Evolutionary conservation across 2,888 invertebrate genomes (phyloP).

Genomic region (Drosophila cognata): DNA sequence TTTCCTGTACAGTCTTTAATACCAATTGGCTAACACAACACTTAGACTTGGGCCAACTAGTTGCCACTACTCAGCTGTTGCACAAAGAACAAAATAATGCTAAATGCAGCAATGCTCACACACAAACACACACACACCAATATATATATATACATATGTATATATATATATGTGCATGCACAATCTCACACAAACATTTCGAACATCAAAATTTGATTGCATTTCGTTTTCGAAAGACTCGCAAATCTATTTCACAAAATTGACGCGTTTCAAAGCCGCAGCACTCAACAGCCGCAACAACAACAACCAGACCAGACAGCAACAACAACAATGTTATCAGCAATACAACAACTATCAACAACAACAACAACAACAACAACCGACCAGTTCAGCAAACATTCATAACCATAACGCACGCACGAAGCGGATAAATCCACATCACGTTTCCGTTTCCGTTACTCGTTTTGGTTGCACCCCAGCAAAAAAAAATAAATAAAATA

Average conservation of each 20-base stretch:
- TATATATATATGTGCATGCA: not conserved
- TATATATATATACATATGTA: not conserved
- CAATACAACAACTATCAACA: constrained; percentile 14
- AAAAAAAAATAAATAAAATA: constrained; percentile 1
- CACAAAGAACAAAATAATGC: constrained; percentile 15
- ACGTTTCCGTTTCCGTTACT: constrained; percentile 46
- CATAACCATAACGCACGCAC: constrained; percentile 63
- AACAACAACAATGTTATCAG: constrained; percentile 19
- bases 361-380: constrained; percentile 19
- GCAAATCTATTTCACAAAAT: constrained; percentile 37
- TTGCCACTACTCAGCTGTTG: constrained; percentile 21
- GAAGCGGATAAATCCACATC: constrained; percentile 54
- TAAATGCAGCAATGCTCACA: constrained; percentile 31
- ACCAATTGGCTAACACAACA: constrained; percentile 49
- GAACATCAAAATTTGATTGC: constrained; percentile 52
- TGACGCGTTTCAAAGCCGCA: constrained; percentile 53
- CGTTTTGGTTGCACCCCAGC: constrained; percentile 44
- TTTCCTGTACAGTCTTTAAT: constrained; percentile 6
- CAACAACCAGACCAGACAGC: constrained; percentile 13
- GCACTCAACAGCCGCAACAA: constrained; percentile 43
- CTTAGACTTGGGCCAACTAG: constrained; percentile 12
- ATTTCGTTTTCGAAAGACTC: constrained; percentile 33
- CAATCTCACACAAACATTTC: constrained; percentile 4
- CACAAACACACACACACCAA: constrained; percentile 7
- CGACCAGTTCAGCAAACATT: constrained; percentile 42